Base-by-base conservation (phyloP, 53 echinoderm and acorn worm genomes). In the Hippasteria phrygiana region DNA sequence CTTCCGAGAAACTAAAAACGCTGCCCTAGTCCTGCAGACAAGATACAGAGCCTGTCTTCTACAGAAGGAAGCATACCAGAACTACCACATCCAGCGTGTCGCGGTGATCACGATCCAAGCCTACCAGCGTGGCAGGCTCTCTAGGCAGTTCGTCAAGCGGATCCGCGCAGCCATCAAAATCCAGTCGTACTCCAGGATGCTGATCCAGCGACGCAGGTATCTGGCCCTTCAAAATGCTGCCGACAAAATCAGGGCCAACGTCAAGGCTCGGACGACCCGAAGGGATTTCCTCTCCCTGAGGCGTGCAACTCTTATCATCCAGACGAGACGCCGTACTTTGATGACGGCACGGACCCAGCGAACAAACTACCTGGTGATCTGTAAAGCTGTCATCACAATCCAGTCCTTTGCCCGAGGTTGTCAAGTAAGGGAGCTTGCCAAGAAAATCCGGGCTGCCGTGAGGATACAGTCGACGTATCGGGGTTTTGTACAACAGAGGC, bases 171-270 rank as follows among this genome's bases (percentile, higher is more conserved):
- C 85, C 0, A 80, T 91, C 46, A 91, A 69, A 71, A 96, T 99
- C 37, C 96, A 99, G 90, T 91, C 99, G n/a, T 43, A 55, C 22
- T 91, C 42, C 55, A 89, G 91, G 87, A 96, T 94, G 91, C 55
- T 87, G 47, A 74, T 47, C 34, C 92, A 93, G 47, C 88, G 87
- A 27, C 87, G 87, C 47, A 37, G 32, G 77, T 96, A 91, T 26
- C 16, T 37, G 9, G 74, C 55, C 31, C 81, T 90, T 10, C 54
- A 71, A 50, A 55, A 43, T 27, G 80, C 88, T 40, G 95, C 94
- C 20, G 87, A 93, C 45, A 81, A 28, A 64, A 87, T 97, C 43
- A 91, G 91, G 66, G 90, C 94, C 2, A 16, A 55, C n/a, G 88
- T 55, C 45, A 88, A 93, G 88, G 93, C 75, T n/a, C 66, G 87